Base-by-base conservation (phyloP, 2,113 vertebrate species). In the Myocastor coypus region DNA sequence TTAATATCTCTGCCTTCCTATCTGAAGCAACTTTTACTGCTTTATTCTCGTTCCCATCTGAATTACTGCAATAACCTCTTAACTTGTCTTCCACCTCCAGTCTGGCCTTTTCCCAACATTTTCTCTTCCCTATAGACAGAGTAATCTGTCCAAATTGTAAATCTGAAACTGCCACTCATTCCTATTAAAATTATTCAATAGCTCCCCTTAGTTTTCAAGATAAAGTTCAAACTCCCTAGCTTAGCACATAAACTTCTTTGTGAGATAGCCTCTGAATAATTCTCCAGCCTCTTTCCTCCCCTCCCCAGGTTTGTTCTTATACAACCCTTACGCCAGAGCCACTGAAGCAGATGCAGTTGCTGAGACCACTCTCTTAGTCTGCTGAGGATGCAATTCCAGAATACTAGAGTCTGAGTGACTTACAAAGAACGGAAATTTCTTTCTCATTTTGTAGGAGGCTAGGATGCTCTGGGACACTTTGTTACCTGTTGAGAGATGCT, bases 151-250 rank as follows among this genome's bases (percentile, higher is more conserved):
- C 46, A 94, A 95, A 89, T 69, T 14, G 19, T 92, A 96, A 96
- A 97, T 83, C 69, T 89, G 68, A 85, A 82, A 19, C 77, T 82
- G 77, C 86, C 42, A 59, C 52, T 87, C 30, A 16, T 63, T 20
- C 26, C 57, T 80, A 89, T 94, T 97, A 97, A 97, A 93, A 92
- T 69, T 34, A 20, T 95, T 87, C 63, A 96, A 94, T 85, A 75
- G 63, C 24, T 95, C 92, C 94, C 95, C 46, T 80, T 95, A 86
- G 92, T 92, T 95, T 96, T 89, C 81, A 97, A 97, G 94, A 96
- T 92, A 95, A 97, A 97, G 95, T 95, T 97, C 89, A 97, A 93
- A 84, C 57, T 94, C 90, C 59, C 94, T 95, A 90, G 59, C n/a
- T 89, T 93, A 95, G 63, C 95, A 94, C 92, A 92, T 94, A 96